phyloP scores from a whole-genome alignment of 2,113 vertebrate species.

The Ursus arctos region DNA sequence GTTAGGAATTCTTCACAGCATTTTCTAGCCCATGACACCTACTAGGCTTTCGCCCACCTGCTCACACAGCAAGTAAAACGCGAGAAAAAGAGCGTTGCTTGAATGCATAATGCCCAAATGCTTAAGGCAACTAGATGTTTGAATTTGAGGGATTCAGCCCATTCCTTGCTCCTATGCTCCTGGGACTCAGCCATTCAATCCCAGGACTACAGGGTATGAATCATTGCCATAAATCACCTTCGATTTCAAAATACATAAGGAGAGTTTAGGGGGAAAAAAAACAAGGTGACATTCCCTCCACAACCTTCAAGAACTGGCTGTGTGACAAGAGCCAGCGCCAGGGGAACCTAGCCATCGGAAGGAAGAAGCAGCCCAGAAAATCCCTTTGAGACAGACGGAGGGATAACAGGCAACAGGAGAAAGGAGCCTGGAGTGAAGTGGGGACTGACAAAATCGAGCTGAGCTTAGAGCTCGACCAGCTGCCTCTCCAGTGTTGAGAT shows the following conservation, averaged over 20 bases:
- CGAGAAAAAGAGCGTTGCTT: constrained; percentile 31
- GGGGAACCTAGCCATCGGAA: constrained; percentile 73
- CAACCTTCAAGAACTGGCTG: constrained; percentile 76
- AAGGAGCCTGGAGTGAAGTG: constrained; percentile 13
- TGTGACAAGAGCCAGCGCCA: constrained; percentile 68
- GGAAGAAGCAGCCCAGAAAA: constrained; percentile 73
- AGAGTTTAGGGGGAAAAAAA: not conserved
- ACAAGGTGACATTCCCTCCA: constrained; percentile 71
- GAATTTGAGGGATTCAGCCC: not conserved
- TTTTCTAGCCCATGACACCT: constrained; percentile 80
- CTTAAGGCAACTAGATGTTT: constrained; percentile 47
- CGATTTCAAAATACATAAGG: constrained; percentile 65
- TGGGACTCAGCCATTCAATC: constrained; percentile 28
- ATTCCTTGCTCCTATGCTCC: constrained; percentile 56
- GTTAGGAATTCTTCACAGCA: constrained; percentile 76
- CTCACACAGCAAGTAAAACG: constrained; percentile 66
- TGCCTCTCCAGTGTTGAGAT: constrained; percentile 8
- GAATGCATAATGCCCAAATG: constrained; percentile 60
- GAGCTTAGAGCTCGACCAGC: not conserved
- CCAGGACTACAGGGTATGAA: constrained; percentile 36
- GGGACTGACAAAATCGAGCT: constrained; percentile 53
- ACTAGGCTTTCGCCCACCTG: constrained; percentile 74
- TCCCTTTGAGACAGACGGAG: constrained; percentile 70
- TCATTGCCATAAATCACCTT: not conserved
- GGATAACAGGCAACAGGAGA: constrained; percentile 68